Evolutionary conservation across 2,797 vertebrate genomes (phyloP).

Genomic region (Halcyon chelicuti): DNA sequence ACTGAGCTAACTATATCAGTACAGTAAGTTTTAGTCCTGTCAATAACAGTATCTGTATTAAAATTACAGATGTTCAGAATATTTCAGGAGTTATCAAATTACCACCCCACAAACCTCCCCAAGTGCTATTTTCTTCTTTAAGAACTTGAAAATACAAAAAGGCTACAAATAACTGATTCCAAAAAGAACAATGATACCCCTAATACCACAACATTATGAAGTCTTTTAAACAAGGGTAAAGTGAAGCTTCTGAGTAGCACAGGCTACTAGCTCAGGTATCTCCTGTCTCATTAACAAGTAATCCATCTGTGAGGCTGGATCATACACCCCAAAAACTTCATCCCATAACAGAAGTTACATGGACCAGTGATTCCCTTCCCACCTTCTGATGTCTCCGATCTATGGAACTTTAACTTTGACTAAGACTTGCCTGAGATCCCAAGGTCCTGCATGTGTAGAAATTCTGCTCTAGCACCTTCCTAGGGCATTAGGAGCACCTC

Average conservation of each 20-base stretch:
- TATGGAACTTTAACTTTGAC: neutral
- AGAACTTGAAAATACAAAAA: neutral
- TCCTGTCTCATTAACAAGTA: neutral
- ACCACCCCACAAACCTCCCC: neutral
- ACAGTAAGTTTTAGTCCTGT: neutral
- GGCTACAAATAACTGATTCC: neutral
- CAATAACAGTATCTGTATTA: neutral
- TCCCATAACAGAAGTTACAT: neutral
- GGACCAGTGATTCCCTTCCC: neutral
- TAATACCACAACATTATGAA: neutral
- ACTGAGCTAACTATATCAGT: neutral
- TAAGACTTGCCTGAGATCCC: neutral
- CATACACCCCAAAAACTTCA: neutral
- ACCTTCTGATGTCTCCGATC: neutral
- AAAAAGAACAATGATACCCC: too few relatives aligned
- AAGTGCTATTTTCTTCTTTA: neutral
- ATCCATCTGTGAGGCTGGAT: neutral
- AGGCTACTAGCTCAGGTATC: neutral
- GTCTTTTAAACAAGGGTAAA: neutral
- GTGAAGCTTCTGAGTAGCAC: neutral
- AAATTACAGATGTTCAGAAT: neutral
- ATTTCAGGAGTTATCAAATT: neutral
- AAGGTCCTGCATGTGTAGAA: neutral
- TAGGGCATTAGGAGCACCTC: neutral
- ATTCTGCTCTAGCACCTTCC: neutral